Conservation (phyloP, 2,888 invertebrate species). For the Drosophila koepferae region DNA sequence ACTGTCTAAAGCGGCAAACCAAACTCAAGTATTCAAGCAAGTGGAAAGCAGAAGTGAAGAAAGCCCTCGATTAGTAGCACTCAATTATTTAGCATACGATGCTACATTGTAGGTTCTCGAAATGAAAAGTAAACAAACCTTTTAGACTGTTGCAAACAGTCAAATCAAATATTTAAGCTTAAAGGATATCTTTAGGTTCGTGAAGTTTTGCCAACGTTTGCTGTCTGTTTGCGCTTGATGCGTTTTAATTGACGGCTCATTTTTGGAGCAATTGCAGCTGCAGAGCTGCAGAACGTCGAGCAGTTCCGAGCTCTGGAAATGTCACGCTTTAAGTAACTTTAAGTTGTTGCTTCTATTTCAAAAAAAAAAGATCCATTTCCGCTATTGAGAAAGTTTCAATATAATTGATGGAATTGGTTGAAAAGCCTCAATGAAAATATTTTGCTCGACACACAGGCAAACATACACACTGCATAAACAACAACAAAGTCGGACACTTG, state of each 20-base stretch:
- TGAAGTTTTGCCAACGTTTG: background rate
- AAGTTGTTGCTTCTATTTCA: slow-evolving; percentile 42
- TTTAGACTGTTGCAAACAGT: background rate
- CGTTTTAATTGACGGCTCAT: slow-evolving; percentile 76
- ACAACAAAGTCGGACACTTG: slow-evolving; percentile 63
- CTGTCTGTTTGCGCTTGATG: slow-evolving; percentile 46
- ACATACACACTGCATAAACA: slow-evolving; percentile 28
- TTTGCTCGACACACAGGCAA: slow-evolving; percentile 24
- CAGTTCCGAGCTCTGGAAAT: slow-evolving; percentile 7
- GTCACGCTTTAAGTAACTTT: slow-evolving; percentile 56
- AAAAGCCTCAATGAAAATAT: slow-evolving; percentile 63
- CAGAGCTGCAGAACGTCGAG: background rate
- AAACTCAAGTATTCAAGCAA: background rate
- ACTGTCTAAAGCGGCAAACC: background rate
- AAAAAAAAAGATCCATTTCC: slow-evolving; percentile 72
- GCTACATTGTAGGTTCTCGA: background rate
- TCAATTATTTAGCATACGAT: background rate
- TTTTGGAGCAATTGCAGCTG: slow-evolving; percentile 44
- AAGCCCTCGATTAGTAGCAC: background rate
- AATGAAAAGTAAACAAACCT: background rate
- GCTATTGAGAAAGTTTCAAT: slow-evolving; percentile 62
- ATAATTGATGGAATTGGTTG: slow-evolving; percentile 37
- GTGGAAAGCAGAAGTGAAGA: background rate
- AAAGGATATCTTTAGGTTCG: slow-evolving; percentile 21
- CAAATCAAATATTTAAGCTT: background rate